Evolutionary conservation across 2,888 invertebrate genomes (phyloP), one percentile per base, ranked within the genome.

Genomic region (Ophraella communa): DNA sequence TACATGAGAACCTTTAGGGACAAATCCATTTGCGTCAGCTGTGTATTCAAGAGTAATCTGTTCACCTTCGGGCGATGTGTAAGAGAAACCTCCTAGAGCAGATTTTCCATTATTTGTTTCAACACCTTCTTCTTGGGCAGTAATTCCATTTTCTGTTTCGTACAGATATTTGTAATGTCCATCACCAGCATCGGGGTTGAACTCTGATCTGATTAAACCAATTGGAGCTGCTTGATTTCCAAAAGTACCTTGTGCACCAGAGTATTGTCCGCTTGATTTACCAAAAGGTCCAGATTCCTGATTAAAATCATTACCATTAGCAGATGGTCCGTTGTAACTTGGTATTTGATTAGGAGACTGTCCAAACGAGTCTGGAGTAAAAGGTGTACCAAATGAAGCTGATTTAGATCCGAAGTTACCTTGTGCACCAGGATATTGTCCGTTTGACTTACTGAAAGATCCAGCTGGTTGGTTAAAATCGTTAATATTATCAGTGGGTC

Each of bases 11-110:
- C 87, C 87, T 64, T 83, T 78, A 0, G 87, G 82, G 35, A 83
- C 82, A 81, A 85, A 87, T n/a, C 87, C 87, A 49, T 86, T 79
- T 74, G 86, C 87, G 66, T 87, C 87, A 65, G 87, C 87, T 0
- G 82, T 83, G 73, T 87, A 87, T 17, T 63, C 60, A 5, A 67
- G 42, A 4, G 58, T 44, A 42, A 74, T 68, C 20, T 70, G 70
- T 65, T 76, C 73, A 3, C 78, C 78, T 70, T 78, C 77, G 1
- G 77, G 77, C 5, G 77, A 74, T 3, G 77, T 78, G 67, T 77
- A 78, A 0, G 74, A 73, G 69, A 65, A 76, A 7, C 62, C 60
- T 3, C 67, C 67, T 18, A 45, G 70, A 2, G 67, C 68, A 20
- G 71, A 72, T 52, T 72, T 71, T 7, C 72, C 74, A 33, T 66